A percentile compares a stretch with the other conserved stretches of the same genome.
These are phyloP conservation scores for Syrista parreyssii DNA, from an alignment of 2,888 invertebrate species.

Conservation along the genomic window DNA sequence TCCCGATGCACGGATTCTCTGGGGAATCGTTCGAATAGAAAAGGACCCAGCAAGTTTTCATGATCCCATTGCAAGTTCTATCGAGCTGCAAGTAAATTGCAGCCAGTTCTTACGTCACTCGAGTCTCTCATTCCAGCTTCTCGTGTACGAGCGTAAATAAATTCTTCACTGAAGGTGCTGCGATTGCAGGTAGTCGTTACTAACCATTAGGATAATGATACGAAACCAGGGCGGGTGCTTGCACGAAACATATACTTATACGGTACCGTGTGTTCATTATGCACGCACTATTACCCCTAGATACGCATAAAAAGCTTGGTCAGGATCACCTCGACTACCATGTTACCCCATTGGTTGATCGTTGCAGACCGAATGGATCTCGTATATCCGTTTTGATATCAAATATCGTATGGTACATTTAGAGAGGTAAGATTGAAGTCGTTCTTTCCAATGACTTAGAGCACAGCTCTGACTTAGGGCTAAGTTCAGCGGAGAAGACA, in stretches of 20 bases:
- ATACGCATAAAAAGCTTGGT: constrained; percentile 1
- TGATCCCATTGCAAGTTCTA: background rate
- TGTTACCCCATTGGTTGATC: background rate
- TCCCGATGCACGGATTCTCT: background rate
- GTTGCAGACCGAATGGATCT: background rate
- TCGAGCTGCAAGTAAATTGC: background rate
- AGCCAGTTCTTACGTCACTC: background rate
- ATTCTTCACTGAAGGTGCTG: background rate
- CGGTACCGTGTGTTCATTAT: constrained; percentile 11
- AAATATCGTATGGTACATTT: too few relatives aligned
- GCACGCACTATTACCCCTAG: constrained; percentile 9
- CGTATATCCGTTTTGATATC: background rate
- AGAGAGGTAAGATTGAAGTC: too few relatives aligned
- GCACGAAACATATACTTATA: background rate
- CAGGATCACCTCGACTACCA: constrained; percentile 8
- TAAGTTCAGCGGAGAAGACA: too few relatives aligned
- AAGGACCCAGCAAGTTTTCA: background rate
- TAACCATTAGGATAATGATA: constrained; percentile 18
- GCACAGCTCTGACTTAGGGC: too few relatives aligned
- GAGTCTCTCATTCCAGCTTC: background rate
- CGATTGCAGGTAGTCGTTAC: background rate
- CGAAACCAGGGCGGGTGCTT: constrained; percentile 6
- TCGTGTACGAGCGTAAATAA: background rate
- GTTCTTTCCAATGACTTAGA: too few relatives aligned
- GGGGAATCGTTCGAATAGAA: background rate